phyloP scores from a whole-genome alignment of 2,888 invertebrate genomes.

The Leptopilina drosophilae region DNA sequence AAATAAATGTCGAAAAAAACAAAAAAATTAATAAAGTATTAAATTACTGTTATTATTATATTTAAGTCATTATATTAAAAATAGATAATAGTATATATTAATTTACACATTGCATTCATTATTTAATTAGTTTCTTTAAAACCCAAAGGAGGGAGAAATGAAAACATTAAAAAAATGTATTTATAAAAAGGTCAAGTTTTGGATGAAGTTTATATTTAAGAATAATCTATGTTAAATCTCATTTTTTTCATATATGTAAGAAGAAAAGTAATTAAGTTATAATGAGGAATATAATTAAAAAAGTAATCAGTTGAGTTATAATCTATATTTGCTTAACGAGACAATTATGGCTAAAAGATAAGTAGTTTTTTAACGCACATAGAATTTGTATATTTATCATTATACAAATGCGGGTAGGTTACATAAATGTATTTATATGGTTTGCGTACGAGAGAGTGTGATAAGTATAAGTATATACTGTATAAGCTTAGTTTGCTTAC shows the following conservation, averaged over 20 bases:
- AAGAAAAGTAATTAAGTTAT: conserved; percentile 22
- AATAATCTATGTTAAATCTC: neutral
- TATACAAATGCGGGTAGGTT: conserved; percentile 59
- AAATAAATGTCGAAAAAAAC: too few species aligned
- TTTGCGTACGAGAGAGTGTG: conserved; percentile 36
- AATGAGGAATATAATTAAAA: neutral
- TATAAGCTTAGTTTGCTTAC: neutral
- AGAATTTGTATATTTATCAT: conserved; percentile 27
- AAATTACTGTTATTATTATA: too few species aligned
- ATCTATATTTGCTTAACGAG: conserved; percentile 14
- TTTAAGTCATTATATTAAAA: too few species aligned
- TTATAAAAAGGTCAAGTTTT: too few species aligned
- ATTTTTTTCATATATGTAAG: neutral
- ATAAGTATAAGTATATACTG: too few species aligned
- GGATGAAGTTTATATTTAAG: too few species aligned
- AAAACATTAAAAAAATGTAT: too few species aligned
- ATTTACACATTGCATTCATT: too few species aligned
- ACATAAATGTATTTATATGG: conserved; percentile 52
- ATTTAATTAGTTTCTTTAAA: too few species aligned
- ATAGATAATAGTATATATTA: too few species aligned
- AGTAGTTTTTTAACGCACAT: conserved; percentile 11
- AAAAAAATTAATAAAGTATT: too few species aligned
- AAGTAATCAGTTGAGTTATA: neutral
- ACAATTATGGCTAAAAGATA: conserved; percentile 16
- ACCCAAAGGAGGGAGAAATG: too few species aligned